phyloP scores from a whole-genome alignment of 2,888 invertebrate species.

The Thymelicus sylvestris region DNA sequence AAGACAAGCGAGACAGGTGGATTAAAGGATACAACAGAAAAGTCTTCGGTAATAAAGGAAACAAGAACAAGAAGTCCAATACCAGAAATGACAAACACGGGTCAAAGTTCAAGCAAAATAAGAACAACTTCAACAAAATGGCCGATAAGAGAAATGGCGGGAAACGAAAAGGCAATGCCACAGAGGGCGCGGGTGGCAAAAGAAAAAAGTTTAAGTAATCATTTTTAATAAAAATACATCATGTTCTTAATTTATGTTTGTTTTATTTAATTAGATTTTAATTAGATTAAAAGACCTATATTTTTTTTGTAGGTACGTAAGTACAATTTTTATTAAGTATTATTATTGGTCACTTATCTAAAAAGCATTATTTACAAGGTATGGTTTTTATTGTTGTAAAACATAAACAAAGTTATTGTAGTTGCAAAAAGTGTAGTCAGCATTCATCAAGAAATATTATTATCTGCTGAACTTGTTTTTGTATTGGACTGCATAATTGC shows the following conservation, averaged over 20 bases:
- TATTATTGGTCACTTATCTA: neutral
- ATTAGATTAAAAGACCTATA: too few relatives aligned
- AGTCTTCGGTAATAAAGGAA: slow-evolving; percentile 63
- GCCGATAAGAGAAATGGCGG: slow-evolving; percentile 59
- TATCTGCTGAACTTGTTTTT: neutral
- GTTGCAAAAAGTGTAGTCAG: too few relatives aligned
- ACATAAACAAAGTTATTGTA: too few relatives aligned
- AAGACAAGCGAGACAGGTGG: slow-evolving; percentile 88
- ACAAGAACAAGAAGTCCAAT: slow-evolving; percentile 46
- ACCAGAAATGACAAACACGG: slow-evolving; percentile 19
- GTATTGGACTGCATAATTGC: slow-evolving; percentile 2
- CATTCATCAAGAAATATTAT: too few relatives aligned
- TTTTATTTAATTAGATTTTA: too few relatives aligned
- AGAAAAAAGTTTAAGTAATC: slow-evolving; percentile 64
- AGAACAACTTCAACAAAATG: slow-evolving; percentile 50
- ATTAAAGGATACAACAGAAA: slow-evolving; percentile 83
- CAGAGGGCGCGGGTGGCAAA: slow-evolving; percentile 62
- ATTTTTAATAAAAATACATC: slow-evolving; percentile 40
- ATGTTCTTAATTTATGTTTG: slow-evolving; percentile 9
- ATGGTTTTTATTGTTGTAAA: too few relatives aligned
- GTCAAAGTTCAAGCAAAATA: slow-evolving; percentile 48
- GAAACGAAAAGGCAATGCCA: slow-evolving; percentile 58
- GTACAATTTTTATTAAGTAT: too few relatives aligned
- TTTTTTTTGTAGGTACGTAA: too few relatives aligned
- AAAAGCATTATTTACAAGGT: neutral